Base-by-base conservation (phyloP, 2,797 vertebrate genomes). In the Artibeus lituratus region DNA sequence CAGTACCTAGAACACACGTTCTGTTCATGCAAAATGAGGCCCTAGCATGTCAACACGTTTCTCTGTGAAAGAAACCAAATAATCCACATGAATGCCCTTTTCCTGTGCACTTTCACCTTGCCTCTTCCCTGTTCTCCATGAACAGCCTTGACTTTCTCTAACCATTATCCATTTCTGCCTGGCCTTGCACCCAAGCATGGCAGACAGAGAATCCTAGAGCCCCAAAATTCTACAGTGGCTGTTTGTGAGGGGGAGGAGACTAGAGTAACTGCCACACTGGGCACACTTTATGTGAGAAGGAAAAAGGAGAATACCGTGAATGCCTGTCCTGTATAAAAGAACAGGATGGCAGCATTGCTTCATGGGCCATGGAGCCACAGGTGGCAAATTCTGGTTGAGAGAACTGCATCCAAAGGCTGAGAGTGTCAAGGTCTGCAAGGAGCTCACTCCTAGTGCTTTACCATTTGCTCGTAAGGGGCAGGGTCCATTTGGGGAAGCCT, bases 141-240 rank as follows among this genome's bases (percentile, higher is more conserved):
- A 19, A 37, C 21, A 29, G 51, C 35, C 24, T 59, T 59, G 42
- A 65, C 44, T 42, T 62, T 85, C 10, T 94, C 29, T 65, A 44
- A 57, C 15, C 62, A 5, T 72, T 65, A 6, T 62, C 51, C 39
- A 67, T 77, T 88, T 76, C 19, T 82, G 9, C 24, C 22, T 81
- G 42, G 39, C 3, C 32, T 74, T 65, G 32, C 12, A 49, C 49
- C n/a, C 53, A 86, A 59, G 3, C 22, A 69, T 53, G 55, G n/a
- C 39, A 73, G 57, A 69, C 29, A 88, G 37, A 81, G 85, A 97
- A 94, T 51, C 24, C 39, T 24, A 35, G n/a, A 90, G 47, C 39
- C 37, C 73, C 47, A 81, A 93, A 53, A 62, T 94, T 97, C 93
- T 53, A 90, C 2, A 69, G 32, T n/a, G 69, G 57, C 82, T 65